Percentiles rank a stretch among this genome's conserved stretches.
phyloP scores from a whole-genome alignment of 2,888 invertebrate species.

The Blomia tropicalis region DNA sequence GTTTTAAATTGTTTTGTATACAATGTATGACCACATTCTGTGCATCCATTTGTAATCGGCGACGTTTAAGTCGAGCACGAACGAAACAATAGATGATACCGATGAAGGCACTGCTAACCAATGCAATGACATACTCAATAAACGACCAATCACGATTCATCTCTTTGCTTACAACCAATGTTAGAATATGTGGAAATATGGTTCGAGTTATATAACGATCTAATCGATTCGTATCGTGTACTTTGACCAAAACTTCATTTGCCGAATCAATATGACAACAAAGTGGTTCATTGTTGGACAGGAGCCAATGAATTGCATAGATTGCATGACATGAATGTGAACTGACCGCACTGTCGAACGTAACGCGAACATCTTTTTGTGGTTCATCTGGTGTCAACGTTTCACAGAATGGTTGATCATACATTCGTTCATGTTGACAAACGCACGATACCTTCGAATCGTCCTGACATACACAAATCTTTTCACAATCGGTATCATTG shows the following conservation, averaged over 20 bases:
- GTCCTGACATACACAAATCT: constrained; percentile 6
- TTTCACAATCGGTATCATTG: neutral
- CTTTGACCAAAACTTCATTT: neutral
- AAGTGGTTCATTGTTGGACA: neutral
- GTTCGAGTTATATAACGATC: neutral
- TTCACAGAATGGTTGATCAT: neutral
- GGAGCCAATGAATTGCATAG: neutral
- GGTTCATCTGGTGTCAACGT: neutral
- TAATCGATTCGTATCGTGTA: neutral
- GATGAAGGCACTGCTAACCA: neutral
- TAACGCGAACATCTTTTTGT: neutral
- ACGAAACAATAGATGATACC: neutral
- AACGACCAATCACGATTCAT: neutral
- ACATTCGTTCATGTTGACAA: neutral
- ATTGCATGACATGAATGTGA: neutral
- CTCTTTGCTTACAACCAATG: neutral
- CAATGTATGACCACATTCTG: constrained; percentile 20
- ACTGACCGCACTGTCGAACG: neutral
- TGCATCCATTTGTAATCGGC: neutral
- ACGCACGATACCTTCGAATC: neutral
- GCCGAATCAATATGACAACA: neutral
- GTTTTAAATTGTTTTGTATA: constrained; percentile 19
- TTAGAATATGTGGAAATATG: constrained; percentile 5
- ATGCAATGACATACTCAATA: neutral
- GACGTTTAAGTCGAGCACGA: neutral